Conservation (phyloP, 2,888 invertebrate genomes). For the Drosophila mercatorum region DNA sequence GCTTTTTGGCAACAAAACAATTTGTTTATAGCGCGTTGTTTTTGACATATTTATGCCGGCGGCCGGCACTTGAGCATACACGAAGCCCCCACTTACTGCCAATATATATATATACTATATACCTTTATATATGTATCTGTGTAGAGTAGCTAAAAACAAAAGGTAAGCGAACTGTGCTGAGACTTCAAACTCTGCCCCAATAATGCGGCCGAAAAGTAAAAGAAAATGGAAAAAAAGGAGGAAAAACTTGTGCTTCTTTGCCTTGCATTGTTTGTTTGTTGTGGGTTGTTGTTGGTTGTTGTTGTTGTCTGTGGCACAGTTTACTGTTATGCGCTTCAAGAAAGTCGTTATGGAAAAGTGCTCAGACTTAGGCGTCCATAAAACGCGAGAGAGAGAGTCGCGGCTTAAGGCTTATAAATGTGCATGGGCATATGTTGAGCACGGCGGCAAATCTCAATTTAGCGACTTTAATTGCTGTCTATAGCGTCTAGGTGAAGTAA, state of each 20-base stretch:
- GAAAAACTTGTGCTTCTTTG: constrained; percentile 30
- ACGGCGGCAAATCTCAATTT: constrained; percentile 10
- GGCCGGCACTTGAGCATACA: constrained; percentile 60
- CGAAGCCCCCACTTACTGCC: constrained; percentile 27
- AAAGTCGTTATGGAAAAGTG: constrained; percentile 55
- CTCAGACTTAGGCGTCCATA: constrained; percentile 29
- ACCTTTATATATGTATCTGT: neutral
- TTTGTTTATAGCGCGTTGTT: constrained; percentile 76
- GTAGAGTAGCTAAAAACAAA: constrained; percentile 26
- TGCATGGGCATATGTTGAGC: constrained; percentile 4
- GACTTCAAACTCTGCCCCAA: constrained; percentile 15
- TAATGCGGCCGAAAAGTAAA: constrained; percentile 11
- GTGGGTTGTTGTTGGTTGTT: constrained; percentile 15
- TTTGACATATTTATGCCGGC: constrained; percentile 80
- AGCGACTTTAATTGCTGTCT: constrained; percentile 13
- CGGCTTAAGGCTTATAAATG: constrained; percentile 13
- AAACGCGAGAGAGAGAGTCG: constrained; percentile 7
- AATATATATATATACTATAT: neutral
- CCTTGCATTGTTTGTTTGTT: constrained; percentile 23
- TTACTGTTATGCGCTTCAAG: constrained; percentile 51
- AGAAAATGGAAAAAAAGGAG: constrained; percentile 40
- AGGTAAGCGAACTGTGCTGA: constrained; percentile 27
- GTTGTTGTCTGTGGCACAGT: constrained; percentile 73
- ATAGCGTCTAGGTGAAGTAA: neutral
- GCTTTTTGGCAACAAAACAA: constrained; percentile 66